phyloP scores from a whole-genome alignment of 2,888 invertebrate species.

The Eilema caniola region DNA sequence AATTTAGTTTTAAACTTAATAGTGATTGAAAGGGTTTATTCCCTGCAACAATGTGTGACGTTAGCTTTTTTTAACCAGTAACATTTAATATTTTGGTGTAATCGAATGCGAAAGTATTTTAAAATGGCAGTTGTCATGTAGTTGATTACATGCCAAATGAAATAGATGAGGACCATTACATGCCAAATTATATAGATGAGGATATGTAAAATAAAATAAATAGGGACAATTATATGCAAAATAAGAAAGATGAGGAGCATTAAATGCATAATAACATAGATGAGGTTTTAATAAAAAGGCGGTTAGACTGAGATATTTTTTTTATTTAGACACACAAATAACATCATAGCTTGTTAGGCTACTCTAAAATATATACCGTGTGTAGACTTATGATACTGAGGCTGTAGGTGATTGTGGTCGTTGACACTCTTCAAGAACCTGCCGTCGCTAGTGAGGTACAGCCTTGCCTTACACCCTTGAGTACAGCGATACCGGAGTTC shows the following conservation, averaged over 20 bases:
- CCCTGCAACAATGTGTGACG: neutral
- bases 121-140: neutral
- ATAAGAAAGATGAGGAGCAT: too few species aligned
- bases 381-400: conserved; percentile 35
- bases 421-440: conserved; percentile 34
- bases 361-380: conserved; percentile 45
- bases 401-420: conserved; percentile 50
- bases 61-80: neutral
- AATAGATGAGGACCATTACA: too few species aligned
- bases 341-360: neutral
- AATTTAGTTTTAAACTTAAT: too few species aligned
- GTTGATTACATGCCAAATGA: too few species aligned
- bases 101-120: too few species aligned
- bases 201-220: too few species aligned
- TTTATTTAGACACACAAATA: neutral
- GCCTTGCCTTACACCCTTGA: conserved; percentile 54
- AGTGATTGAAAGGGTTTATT: neutral
- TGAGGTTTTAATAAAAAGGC: neutral
- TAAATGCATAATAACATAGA: neutral
- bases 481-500: conserved; percentile 58
- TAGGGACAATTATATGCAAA: too few species aligned
- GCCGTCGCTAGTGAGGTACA: conserved; percentile 45
- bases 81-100: too few species aligned
- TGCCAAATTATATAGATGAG: neutral
- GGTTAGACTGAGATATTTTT: neutral